Base-by-base conservation (phyloP, 2,113 vertebrate species). In the Protomyctophum bolini region DNA sequence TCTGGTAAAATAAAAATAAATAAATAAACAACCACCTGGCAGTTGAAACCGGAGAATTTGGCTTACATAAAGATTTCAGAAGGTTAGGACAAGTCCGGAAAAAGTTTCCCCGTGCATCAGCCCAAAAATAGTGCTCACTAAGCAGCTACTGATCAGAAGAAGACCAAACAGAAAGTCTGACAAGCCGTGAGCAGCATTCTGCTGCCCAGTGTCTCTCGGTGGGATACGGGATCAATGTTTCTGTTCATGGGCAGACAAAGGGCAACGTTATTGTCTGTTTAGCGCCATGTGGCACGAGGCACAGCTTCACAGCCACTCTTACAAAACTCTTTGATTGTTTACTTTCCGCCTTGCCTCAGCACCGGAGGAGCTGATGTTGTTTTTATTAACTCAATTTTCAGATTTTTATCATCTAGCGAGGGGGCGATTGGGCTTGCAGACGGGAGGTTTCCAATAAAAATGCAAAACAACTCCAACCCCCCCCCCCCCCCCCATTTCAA, bases 221-320 rank as follows among this genome's bases (percentile, higher is more conserved):
- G 68, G 67, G 76, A 83, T 69, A 73, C 80, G 33, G 63, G 63
- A 72, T 84, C 58, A 75, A 73, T 12, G 52, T 77, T 70, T 75
- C 72, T 80, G 68, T 77, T 84, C 65, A 69, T 77, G 79, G 70
- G 74, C 70, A 86, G 15, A 70, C 68, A 55, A 74, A 85, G 76
- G 77, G 29, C 50, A 52, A 46, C 54, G 64, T 65, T 76, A 68
- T 47, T 28, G n/a, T 28, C 12, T 67, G 51, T 66, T 67, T 41
- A 68, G 66, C 33, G 33, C 33, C 14, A 54, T 79, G 8, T 47
- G 48, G 21, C 51, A 2, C 1, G 7, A 21, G 7, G 46, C 14
- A 67, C 6, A 50, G n/a, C 56, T 52, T 9, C 45, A 1, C n/a
- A 50, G 67, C 67, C 59, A 45, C 58, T 72, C 8, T 45, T 41